Base-by-base conservation (phyloP, 1,140 invertebrate species). In the Meloidogyne floridensis region DNA sequence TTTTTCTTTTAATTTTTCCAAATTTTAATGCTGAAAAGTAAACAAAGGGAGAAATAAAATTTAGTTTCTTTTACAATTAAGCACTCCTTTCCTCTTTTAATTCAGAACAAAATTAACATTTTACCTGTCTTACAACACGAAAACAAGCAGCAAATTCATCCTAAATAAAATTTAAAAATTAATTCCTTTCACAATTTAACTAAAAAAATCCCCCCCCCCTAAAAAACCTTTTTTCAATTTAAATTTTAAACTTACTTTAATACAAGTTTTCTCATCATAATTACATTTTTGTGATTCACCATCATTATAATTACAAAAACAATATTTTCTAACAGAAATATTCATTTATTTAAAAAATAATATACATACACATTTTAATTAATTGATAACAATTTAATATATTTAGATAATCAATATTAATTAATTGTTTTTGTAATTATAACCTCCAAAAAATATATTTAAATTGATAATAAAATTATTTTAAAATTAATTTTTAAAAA, bases 291-390 rank as follows among this genome's bases (percentile, higher is more conserved):
- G 73, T 20, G 70, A 43, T n/a, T 65, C 59, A 15, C 78, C 86
- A 77, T 85, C 85, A 71, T 78, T 85, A 72, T 85, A 87, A 71
- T 78, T 85, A 72, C 84, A 85, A 65, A 87, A 85, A 72, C 84
- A 85, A 4, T 85, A 78, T 82, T 84, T 85, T 72, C 74, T n/a
- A 72, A 20, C 18, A 8, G 72, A 7, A 53, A 73, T 53, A 47
- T 73, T 73, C 72, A 73, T 47, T 42, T 13, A 13, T 72, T 32
- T 72, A 18, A 72, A 18, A 73, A 32, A 13, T 73, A 72, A 72
- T 8, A 72, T 72, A 42, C 11, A 72, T 20, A 72, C 42, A 32
- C 32, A 32, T 32, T 47, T 8, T 47, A 47, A 47, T 6, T 47
- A 47, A 47, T 47, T 47, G 47, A 47, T 47, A 47, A 47, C 32